These are phyloP conservation scores for Sycophila sp. DNA, from an alignment of 1,140 invertebrate species.

Conservation along the genomic window DNA sequence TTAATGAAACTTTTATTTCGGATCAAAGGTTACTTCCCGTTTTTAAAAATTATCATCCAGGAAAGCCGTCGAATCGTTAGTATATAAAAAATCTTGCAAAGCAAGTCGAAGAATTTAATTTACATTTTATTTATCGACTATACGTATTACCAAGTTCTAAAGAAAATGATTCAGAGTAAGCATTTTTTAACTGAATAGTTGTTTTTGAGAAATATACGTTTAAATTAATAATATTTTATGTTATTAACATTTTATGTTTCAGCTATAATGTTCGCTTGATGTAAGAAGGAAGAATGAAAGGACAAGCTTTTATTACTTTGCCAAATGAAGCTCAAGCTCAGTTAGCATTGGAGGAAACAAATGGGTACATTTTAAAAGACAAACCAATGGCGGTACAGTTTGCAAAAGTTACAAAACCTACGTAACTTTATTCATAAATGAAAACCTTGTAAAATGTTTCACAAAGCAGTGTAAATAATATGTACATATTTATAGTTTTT, in stretches of 20 bases:
- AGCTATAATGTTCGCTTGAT: slow-evolving; percentile 87
- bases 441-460: no score
- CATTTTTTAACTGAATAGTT: slow-evolving; percentile 33
- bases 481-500: no score
- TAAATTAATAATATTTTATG: no score
- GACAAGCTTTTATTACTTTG: slow-evolving; percentile 92
- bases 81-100: slow-evolving; percentile 95
- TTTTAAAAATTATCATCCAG: slow-evolving; percentile 88
- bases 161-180: slow-evolving; percentile 67
- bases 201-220: no score
- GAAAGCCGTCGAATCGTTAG: slow-evolving; percentile 81
- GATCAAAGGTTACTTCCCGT: slow-evolving; percentile 83
- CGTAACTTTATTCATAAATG: no score
- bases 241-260: slow-evolving; percentile 36
- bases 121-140: slow-evolving; percentile 81
- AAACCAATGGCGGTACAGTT: slow-evolving; percentile 93
- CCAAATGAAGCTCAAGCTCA: slow-evolving; percentile 76
- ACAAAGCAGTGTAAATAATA: no score
- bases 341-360: slow-evolving; percentile 84
- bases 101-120: slow-evolving; percentile 78
- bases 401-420: slow-evolving; percentile 70
- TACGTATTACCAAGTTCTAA: slow-evolving; percentile 70
- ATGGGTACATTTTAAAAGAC: slow-evolving; percentile 87
- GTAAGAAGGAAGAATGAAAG: slow-evolving; percentile 96
- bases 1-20: no score